Evolutionary conservation across 2,797 vertebrate genomes (phyloP).

Genomic region (Trichosurus vulpecula): DNA sequence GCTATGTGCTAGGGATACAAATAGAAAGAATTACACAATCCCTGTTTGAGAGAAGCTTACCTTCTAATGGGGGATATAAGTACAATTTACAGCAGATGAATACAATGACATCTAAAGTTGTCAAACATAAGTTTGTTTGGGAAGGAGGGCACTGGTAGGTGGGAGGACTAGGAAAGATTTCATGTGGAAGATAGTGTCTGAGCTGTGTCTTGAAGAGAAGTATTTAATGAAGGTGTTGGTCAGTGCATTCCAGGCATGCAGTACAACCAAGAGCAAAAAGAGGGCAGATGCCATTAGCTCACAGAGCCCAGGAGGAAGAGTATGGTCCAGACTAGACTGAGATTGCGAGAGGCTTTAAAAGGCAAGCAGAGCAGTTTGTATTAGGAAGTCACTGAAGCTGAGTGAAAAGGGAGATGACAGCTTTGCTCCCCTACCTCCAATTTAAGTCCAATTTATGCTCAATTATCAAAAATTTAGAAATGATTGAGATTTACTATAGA

Average conservation of each 20-base stretch:
- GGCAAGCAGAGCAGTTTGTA: not conserved
- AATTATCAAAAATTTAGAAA: slow-evolving; percentile 12
- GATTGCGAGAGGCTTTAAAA: not conserved
- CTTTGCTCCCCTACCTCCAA: slow-evolving; percentile 17
- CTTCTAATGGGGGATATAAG: no score
- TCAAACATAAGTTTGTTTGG: no score
- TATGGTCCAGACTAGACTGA: no score
- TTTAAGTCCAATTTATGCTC: not conserved
- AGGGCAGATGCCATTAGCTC: no score
- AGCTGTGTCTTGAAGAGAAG: not conserved
- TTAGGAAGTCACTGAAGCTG: not conserved
- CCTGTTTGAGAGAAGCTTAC: no score
- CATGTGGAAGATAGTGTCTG: not conserved
- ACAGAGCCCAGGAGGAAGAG: no score
- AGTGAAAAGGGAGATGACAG: not conserved
- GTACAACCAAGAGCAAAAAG: not conserved
- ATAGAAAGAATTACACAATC: no score
- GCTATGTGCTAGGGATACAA: no score
- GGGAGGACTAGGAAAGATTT: not conserved
- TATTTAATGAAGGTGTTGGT: not conserved
- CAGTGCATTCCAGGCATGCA: not conserved
- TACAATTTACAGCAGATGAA: not conserved
- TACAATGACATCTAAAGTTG: not conserved
- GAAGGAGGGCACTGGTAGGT: no score
- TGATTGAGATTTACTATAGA: not conserved